Evolutionary conservation across 2,797 vertebrate genomes (phyloP), one percentile per base, ranked within the genome.

Genomic region (Cynodonichthys magdalenae): DNA sequence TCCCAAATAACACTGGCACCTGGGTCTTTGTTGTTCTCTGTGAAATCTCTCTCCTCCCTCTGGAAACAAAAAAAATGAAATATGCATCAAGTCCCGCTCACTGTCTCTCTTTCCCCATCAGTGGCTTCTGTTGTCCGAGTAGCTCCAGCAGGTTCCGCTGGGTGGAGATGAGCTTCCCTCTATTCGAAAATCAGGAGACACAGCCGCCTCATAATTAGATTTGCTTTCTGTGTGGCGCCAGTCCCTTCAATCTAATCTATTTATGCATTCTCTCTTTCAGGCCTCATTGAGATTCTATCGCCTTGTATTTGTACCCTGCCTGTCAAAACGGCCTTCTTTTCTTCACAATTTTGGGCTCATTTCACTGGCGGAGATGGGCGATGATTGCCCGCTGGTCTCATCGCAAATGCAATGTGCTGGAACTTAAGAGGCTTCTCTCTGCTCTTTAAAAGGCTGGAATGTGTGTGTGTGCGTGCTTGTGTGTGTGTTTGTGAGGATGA

Each of bases 231-330:
- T 90, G 89, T 86, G 83, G 89, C 72, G 70, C 81, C 79, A 72
- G 87, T 90, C 83, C 85, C 81, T 90, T 90, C 90, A 86, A 86
- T 91, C 87, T 92, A 92, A 93, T 92, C 92, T 92, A 89, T 90
- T 92, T 90, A 90, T 91, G 85, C 89, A 86, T 92, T 93, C 87
- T 75, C 81, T 89, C 85, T 90, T 91, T 90, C 88, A 90, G 85
- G 90, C 90, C 89, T 92, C 90, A 91, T 91, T 93, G 91, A 92
- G 90, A 92, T 94, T 91, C 90, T 88, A 92, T 92, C 84, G 84
- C 82, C 86, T 91, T 80, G 85, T 91, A 88, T 93, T 91, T 90
- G 87, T 87, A 89, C 80, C 83, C 78, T 58, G 88, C 77, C 92
- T 92, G 89, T 93, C 89, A 92, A 86, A 92, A 88, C 63, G 49